Percentiles rank a stretch among this genome's conserved stretches.
Evolutionary conservation across 1,140 invertebrate genomes (phyloP).

Genomic region (Lepidurus apus): DNA sequence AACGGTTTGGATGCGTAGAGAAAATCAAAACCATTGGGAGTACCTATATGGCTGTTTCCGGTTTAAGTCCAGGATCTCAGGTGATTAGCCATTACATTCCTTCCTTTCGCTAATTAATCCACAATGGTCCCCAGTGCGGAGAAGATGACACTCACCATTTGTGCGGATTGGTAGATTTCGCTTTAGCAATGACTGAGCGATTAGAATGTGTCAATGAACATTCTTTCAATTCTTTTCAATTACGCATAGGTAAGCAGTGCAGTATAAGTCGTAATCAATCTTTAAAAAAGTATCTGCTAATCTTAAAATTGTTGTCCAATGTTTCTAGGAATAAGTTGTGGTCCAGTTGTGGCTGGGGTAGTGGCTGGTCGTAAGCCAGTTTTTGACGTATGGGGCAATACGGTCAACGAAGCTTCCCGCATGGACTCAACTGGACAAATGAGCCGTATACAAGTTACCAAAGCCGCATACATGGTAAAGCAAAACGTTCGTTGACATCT

Average conservation of each 20-base stretch:
- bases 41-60: constrained; percentile 98
- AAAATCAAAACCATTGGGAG: constrained; percentile 93
- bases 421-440: constrained; percentile 87
- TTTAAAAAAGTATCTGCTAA: neutral
- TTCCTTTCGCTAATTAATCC: constrained; percentile 41
- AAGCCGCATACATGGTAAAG: constrained; percentile 68
- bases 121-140: constrained; percentile 86
- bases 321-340: constrained; percentile 74
- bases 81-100: neutral
- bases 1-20: constrained; percentile 84
- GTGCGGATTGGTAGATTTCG: constrained; percentile 86
- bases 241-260: constrained; percentile 67
- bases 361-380: constrained; percentile 96
- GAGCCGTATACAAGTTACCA: constrained; percentile 80
- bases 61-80: constrained; percentile 60
- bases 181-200: constrained; percentile 81
- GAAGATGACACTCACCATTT: constrained; percentile 66
- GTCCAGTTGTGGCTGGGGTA: constrained; percentile 91
- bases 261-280: neutral
- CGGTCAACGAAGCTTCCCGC: constrained; percentile 88
- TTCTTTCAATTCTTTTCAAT: constrained; percentile 94
- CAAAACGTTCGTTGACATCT: neutral
- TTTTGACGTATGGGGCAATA: constrained; percentile 97
- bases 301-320: constrained; percentile 24
- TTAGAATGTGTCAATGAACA: constrained; percentile 90